A percentile compares a stretch with the other conserved stretches of the same genome.
Conservation (phyloP, 2,113 vertebrate genomes). For the Otis tarda region DNA sequence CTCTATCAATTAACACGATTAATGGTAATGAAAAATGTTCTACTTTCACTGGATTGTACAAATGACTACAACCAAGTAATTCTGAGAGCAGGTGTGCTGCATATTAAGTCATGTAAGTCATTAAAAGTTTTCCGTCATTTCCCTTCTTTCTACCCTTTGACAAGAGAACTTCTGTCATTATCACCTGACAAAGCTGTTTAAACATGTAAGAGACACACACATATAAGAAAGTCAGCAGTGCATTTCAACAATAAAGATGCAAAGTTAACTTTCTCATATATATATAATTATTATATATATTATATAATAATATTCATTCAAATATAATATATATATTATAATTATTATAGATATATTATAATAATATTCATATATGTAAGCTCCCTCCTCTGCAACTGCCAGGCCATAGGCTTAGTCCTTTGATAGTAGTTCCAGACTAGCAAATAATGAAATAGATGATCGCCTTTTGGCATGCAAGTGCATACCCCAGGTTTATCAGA, state of each 20-base stretch:
- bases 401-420: not conserved
- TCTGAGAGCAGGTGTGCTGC: not conserved
- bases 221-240: not conserved
- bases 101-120: not conserved
- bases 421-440: not conserved
- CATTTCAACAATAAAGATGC: not conserved
- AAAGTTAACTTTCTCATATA: not conserved
- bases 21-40: not conserved
- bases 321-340: no score
- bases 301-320: no score
- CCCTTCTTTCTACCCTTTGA: not conserved
- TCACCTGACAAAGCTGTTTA: not conserved
- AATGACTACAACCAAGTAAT: not conserved
- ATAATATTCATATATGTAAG: not conserved
- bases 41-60: not conserved
- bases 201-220: not conserved
- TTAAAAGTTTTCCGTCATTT: not conserved
- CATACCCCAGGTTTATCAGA: not conserved
- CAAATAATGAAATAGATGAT: not conserved
- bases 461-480: not conserved
- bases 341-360: no score
- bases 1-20: conserved; percentile 19
- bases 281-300: no score
- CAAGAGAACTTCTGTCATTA: not conserved
- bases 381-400: not conserved